Base-by-base conservation (phyloP, 2,113 vertebrate species). In the Toxotes chatareus region DNA sequence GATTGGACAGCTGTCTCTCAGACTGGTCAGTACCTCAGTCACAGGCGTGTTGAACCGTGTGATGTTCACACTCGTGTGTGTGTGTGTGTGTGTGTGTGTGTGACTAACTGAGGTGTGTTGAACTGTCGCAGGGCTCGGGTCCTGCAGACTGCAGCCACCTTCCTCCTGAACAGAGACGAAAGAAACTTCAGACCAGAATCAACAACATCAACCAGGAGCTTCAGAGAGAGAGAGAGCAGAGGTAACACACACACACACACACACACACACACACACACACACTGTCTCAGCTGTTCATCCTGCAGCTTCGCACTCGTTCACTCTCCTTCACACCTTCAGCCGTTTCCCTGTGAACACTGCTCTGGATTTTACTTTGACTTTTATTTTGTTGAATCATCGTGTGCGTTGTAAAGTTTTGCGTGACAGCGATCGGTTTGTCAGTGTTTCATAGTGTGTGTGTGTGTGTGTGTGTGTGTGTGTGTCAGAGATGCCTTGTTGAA, bases 131-230 rank as follows among this genome's bases (percentile, higher is more conserved):
- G 98, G 98, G 98, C 12, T 95, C 97, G 0, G 93, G 95, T 3
- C 96, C 97, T 0, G 97, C 98, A 75, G 98, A 99, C 85, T 99
- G 97, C 93, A 99, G 98, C 93, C 96, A 99, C 83, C 96, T 99
- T 31, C 97, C 98, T 12, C 96, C 97, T 0, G 98, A 99, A 67
- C 98, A 99, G 72, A 95, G 98, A 38, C 94, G 96, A 68, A 99
- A 99, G 87, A 99, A 98, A 69, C 96, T 99, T 4, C 97, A 98
- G 38, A 96, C 95, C 57, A 96, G 97, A 65, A 96, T 99, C 0
- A 96, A 96, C 78, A 97, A 97, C 67, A 92, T 99, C 9, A 97
- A 95, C 92, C 96, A 90, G 69, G 97, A 99, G 59, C 96, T 98
- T 59, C 97, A 99, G 88, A 97, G 97, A 79, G 97, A 99, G 89